Conservation (phyloP, 2,888 invertebrate species). For the Pachymerium ferrugineum region DNA sequence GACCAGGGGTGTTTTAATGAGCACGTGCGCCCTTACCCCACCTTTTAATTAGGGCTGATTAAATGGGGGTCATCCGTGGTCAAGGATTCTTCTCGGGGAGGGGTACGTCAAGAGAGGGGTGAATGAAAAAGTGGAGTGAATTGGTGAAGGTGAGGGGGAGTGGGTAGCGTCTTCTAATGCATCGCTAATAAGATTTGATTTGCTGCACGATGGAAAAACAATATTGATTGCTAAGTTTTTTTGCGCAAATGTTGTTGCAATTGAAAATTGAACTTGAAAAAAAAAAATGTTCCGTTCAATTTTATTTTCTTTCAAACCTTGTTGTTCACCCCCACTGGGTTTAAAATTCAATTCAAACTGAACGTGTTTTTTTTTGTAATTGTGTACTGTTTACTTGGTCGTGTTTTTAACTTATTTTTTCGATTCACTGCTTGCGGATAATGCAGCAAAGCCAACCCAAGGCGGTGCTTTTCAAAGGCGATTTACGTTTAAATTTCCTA, state of each 20-base stretch:
- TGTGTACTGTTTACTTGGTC: neutral
- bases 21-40: slow-evolving; percentile 16
- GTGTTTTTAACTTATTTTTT: neutral
- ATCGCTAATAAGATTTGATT: slow-evolving; percentile 25
- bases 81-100: neutral
- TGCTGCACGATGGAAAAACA: slow-evolving; percentile 17
- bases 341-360: neutral
- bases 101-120: neutral
- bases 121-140: neutral
- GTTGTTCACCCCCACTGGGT: too few relatives aligned
- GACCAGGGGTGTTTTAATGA: slow-evolving; percentile 16
- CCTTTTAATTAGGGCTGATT: slow-evolving; percentile 23
- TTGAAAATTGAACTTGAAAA: neutral
- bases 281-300: too few relatives aligned
- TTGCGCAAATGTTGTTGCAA: slow-evolving; percentile 9
- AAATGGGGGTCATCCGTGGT: slow-evolving; percentile 15
- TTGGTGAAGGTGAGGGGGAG: neutral
- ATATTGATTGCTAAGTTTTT: slow-evolving; percentile 5
- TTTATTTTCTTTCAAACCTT: neutral
- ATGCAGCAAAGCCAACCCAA: neutral
- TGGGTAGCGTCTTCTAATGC: slow-evolving; percentile 9
- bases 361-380: neutral
- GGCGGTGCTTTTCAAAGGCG: slow-evolving; percentile 10
- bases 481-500: neutral
- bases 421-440: neutral